phyloP scores from a whole-genome alignment of 2,797 vertebrate species.

The Ctenopoma kingsleyae region DNA sequence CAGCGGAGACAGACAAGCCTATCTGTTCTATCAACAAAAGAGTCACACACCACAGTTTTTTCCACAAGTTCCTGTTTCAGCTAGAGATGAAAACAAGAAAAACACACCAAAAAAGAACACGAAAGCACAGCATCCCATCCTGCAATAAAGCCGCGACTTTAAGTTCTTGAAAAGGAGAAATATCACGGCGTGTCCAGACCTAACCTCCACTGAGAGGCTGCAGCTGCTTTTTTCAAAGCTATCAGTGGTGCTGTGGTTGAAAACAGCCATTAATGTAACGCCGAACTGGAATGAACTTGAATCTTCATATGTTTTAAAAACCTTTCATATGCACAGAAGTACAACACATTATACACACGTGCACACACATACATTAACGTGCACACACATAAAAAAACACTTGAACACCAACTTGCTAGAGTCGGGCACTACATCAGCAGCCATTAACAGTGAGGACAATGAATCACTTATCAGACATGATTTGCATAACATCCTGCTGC shows the following conservation, averaged over 20 bases:
- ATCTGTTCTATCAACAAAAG: constrained; percentile 11
- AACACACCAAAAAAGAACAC: constrained; percentile 22
- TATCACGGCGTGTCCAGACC: background rate
- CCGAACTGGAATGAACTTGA: constrained; percentile 1
- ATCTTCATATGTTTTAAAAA: constrained; percentile 12
- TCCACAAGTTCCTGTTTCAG: constrained; percentile 37
- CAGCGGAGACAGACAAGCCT: background rate
- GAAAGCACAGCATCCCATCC: constrained; percentile 13
- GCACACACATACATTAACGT: constrained; percentile 19
- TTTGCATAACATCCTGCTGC: constrained; percentile 62
- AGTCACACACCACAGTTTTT: constrained; percentile 1
- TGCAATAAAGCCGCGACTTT: background rate
- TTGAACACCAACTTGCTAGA: constrained; percentile 3
- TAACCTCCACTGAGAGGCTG: background rate
- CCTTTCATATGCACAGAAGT: background rate
- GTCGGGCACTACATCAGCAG: constrained; percentile 36
- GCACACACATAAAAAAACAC: constrained; percentile 16
- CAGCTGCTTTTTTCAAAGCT: background rate
- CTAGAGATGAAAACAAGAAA: constrained; percentile 33
- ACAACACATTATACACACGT: background rate
- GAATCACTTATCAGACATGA: constrained; percentile 59
- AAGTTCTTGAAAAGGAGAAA: constrained; percentile 5
- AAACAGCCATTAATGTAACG: background rate
- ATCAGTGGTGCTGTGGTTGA: background rate
- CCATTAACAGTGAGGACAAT: constrained; percentile 52